Evolutionary conservation across 1,140 invertebrate genomes (phyloP).

Genomic region (Orchestia grillus): DNA sequence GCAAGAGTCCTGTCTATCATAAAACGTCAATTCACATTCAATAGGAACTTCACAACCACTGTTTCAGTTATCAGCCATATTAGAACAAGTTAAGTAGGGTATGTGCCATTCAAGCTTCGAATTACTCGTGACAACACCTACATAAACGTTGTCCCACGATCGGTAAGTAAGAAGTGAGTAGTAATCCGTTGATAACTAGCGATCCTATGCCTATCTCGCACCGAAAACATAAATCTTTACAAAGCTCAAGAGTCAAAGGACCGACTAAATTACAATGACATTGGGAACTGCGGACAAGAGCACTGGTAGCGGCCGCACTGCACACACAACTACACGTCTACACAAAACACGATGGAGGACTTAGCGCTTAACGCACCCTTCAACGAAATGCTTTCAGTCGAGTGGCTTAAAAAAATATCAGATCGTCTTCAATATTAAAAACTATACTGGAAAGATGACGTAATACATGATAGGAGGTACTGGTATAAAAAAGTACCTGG

Average conservation of each 20-base stretch:
- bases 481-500: too few species aligned
- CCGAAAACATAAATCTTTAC: too few species aligned
- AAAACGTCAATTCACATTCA: background rate
- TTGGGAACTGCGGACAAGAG: too few species aligned
- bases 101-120: background rate
- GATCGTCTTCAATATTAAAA: slow-evolving; percentile 2
- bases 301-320: background rate
- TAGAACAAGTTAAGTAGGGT: background rate
- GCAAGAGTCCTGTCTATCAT: background rate
- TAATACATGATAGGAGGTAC: background rate
- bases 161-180: background rate
- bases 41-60: background rate
- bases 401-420: background rate
- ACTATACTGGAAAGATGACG: background rate
- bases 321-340: background rate
- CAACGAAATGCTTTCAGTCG: background rate
- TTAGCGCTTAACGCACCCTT: background rate
- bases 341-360: background rate
- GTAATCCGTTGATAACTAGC: background rate
- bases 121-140: background rate
- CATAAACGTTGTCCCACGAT: background rate
- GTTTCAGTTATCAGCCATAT: background rate
- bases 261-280: too few species aligned
- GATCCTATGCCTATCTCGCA: too few species aligned
- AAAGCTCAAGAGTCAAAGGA: too few species aligned